A percentile compares a stretch with the other conserved stretches of the same genome.
Evolutionary conservation across 2,888 invertebrate species (phyloP).

Genomic region (Dynastes hyllus): DNA sequence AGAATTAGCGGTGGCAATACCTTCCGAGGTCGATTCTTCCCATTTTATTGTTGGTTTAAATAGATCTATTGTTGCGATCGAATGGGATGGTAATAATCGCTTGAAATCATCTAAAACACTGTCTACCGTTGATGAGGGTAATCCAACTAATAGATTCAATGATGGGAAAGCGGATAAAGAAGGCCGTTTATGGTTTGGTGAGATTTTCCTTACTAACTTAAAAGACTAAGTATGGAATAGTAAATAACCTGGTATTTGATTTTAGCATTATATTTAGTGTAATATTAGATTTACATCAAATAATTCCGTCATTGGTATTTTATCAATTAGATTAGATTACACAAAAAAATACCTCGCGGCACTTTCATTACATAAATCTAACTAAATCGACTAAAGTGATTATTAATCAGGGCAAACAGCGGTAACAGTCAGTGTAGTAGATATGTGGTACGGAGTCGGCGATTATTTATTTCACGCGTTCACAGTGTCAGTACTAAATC

Average conservation of each 20-base stretch:
- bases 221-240: too few relatives aligned
- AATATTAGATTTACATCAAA: neutral
- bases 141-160: slow-evolving; percentile 73
- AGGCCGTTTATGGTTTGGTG: slow-evolving; percentile 76
- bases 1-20: slow-evolving; percentile 70
- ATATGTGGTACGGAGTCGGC: too few relatives aligned
- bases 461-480: too few relatives aligned
- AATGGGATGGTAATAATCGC: slow-evolving; percentile 71
- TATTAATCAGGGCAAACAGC: too few relatives aligned
- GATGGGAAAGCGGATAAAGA: slow-evolving; percentile 76
- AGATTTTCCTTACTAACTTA: slow-evolving; percentile 46
- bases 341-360: too few relatives aligned
- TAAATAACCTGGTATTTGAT: too few relatives aligned
- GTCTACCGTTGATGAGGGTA: slow-evolving; percentile 70
- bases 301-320: neutral
- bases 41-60: slow-evolving; percentile 70
- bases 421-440: too few relatives aligned
- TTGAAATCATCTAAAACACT: slow-evolving; percentile 58
- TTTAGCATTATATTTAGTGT: too few relatives aligned
- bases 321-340: slow-evolving; percentile 10
- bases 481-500: too few relatives aligned
- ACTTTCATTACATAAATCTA: too few relatives aligned
- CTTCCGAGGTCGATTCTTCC: slow-evolving; percentile 67
- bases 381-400: too few relatives aligned
- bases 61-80: slow-evolving; percentile 69